Percentiles rank a stretch among this genome's conserved stretches.
phyloP scores from a whole-genome alignment of 2,888 invertebrate species.

The Tridacna gigas region DNA sequence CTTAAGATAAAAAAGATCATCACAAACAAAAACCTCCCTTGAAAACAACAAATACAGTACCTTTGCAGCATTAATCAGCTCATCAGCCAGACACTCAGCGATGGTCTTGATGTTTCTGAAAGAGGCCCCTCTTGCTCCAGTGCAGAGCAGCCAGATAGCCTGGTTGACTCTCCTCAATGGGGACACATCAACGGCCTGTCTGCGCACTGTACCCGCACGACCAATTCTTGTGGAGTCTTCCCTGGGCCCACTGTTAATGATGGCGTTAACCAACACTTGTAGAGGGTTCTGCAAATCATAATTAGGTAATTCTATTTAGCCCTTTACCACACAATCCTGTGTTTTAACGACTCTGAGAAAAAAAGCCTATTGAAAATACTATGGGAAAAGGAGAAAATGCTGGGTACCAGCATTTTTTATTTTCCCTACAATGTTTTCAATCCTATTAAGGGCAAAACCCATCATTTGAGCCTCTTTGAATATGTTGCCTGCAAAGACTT shows the following conservation, averaged over 20 bases:
- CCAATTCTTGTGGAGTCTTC: conserved; percentile 99
- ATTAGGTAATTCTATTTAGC: too few relatives aligned
- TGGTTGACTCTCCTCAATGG: conserved; percentile 99
- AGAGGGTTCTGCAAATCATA: conserved; percentile 87
- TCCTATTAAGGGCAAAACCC: too few relatives aligned
- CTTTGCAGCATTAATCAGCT: conserved; percentile 99
- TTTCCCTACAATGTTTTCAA: too few relatives aligned
- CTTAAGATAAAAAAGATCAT: too few relatives aligned
- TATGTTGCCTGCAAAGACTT: too few relatives aligned
- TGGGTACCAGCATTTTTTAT: too few relatives aligned
- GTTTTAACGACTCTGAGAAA: too few relatives aligned
- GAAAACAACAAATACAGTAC: conserved; percentile 84
- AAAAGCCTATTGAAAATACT: too few relatives aligned
- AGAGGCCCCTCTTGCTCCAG: conserved; percentile 99
- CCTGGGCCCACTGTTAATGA: conserved; percentile 99
- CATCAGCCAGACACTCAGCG: conserved; percentile 99
- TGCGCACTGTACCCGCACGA: conserved; percentile 99
- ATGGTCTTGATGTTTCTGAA: conserved; percentile 99
- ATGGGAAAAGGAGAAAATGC: too few relatives aligned
- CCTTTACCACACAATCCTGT: too few relatives aligned
- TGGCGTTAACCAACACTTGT: conserved; percentile 96
- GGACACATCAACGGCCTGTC: conserved; percentile 99
- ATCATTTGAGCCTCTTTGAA: too few relatives aligned
- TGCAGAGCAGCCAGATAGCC: conserved; percentile 99
- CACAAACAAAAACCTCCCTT: too few relatives aligned